Conservation (phyloP, 2,888 invertebrate species). For the Quadriops clusia region DNA sequence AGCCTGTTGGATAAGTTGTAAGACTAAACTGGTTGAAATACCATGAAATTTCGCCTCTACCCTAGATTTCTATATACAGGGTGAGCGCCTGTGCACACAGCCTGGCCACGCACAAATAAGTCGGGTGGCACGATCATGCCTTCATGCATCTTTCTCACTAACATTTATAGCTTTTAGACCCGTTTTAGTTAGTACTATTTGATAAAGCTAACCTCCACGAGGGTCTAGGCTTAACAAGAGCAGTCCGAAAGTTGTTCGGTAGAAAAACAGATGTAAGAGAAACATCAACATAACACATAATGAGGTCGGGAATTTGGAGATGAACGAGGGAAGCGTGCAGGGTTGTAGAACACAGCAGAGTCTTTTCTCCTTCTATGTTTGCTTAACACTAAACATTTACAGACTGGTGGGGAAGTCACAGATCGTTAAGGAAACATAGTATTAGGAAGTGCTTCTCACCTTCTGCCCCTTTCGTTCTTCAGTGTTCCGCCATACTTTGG, state of each 20-base stretch:
- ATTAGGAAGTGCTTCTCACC: conserved; percentile 56
- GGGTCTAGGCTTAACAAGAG: no score
- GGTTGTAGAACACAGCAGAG: conserved; percentile 11
- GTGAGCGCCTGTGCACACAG: conserved; percentile 48
- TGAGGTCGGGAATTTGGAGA: no score
- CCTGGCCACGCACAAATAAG: conserved; percentile 50
- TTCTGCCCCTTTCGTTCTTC: conserved; percentile 99
- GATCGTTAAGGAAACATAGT: conserved; percentile 19
- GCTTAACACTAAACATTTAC: conserved; percentile 5
- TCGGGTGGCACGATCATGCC: conserved; percentile 29
- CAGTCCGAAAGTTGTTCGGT: no score
- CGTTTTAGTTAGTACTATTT: no score
- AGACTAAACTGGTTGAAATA: not conserved
- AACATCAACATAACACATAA: no score
- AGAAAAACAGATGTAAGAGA: no score
- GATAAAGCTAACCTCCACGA: no score
- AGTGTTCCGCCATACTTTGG: conserved; percentile 99
- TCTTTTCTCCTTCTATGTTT: no score
- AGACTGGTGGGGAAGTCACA: conserved; percentile 7
- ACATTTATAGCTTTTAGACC: no score
- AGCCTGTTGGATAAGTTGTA: conserved; percentile 8
- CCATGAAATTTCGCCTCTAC: conserved; percentile 1
- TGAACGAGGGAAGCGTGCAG: conserved; percentile 17
- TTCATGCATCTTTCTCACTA: conserved; percentile 26
- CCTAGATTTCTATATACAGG: conserved; percentile 17